Base-by-base conservation (phyloP, 2,797 vertebrate genomes). In the Siniperca obscura region DNA sequence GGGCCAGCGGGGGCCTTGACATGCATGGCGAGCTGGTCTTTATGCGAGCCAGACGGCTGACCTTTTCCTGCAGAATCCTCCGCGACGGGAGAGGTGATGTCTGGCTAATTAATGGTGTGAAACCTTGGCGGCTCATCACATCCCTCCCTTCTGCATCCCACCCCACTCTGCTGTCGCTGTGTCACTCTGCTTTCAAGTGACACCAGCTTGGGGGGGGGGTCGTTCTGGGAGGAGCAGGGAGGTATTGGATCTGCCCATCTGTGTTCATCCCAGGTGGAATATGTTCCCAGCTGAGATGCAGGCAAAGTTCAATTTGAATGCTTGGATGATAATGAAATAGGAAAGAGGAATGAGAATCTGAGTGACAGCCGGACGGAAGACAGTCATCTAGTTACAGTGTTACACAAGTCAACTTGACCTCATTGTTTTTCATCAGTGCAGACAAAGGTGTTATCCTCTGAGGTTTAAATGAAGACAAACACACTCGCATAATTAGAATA, bases 51-150 rank as follows among this genome's bases (percentile, higher is more conserved):
- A 93, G 93, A 88, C 89, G 56, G 77, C 83, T 94, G 94, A 95
- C 94, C 94, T 95, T 95, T 95, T 90, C 85, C 76, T 73, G 72
- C 72, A 80, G 74, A 83, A 81, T 78, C 75, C 76, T 80, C 52
- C 5, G 34, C 2, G 62, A 85, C 61, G 25, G 77, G 80, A 89
- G 86, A 89, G 80, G 84, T 85, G 88, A 84, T 78, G 86, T 90
- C 91, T 91, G 88, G 81, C 75, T 92, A 94, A 94, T 95, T 92
- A 93, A 93, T 87, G 70, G 82, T 84, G 79, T 78, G 76, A 90
- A 89, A 77, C 64, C 52, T 62, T 16, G 25, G 46, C 61, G 22
- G 71, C 78, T 90, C 80, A 70, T 87, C 85, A 62, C 78, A 57
- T 84, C 46, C 21, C 70, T 72, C 56, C 42, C 42, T 55, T 66